phyloP scores from a whole-genome alignment of 2,797 vertebrate species.

The Adelosebastes latens region DNA sequence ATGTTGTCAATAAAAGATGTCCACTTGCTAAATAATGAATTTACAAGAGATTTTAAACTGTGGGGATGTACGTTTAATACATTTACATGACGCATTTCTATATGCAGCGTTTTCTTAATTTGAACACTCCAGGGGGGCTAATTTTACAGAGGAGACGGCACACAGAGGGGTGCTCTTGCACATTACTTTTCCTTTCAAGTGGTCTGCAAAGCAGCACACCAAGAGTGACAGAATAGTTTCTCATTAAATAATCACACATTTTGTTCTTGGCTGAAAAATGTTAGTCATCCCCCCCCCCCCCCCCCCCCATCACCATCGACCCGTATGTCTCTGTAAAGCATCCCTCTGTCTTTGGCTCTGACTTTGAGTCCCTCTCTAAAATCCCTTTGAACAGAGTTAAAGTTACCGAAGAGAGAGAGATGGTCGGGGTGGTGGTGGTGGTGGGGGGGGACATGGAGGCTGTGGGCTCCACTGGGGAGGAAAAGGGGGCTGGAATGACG shows the following conservation, averaged over 20 bases:
- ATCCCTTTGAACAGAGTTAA: conserved; percentile 59
- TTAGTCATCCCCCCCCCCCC: not conserved
- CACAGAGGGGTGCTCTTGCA: not conserved
- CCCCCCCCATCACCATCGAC: not conserved
- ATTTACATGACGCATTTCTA: not conserved
- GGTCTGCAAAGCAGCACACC: not conserved
- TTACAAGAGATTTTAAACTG: not conserved
- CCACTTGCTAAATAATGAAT: not conserved
- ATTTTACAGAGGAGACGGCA: not conserved
- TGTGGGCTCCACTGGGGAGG: conserved; percentile 29
- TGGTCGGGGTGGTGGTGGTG: not conserved
- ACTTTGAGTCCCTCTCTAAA: conserved; percentile 43
- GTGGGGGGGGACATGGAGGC: not conserved
- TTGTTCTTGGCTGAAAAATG: conserved; percentile 40
- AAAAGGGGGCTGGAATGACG: conserved; percentile 46
- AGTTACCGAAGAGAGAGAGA: conserved; percentile 42
- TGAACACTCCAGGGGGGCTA: not conserved
- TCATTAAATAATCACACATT: conserved; percentile 56
- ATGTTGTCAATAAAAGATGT: not conserved
- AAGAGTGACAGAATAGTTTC: conserved; percentile 11
- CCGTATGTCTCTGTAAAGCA: not conserved
- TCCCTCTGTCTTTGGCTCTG: conserved; percentile 23
- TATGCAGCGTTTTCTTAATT: not conserved
- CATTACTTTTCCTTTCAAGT: not conserved
- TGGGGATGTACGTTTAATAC: not conserved